phyloP scores from a whole-genome alignment of 2,888 invertebrate genomes.

The Chrysina gloriosa region DNA sequence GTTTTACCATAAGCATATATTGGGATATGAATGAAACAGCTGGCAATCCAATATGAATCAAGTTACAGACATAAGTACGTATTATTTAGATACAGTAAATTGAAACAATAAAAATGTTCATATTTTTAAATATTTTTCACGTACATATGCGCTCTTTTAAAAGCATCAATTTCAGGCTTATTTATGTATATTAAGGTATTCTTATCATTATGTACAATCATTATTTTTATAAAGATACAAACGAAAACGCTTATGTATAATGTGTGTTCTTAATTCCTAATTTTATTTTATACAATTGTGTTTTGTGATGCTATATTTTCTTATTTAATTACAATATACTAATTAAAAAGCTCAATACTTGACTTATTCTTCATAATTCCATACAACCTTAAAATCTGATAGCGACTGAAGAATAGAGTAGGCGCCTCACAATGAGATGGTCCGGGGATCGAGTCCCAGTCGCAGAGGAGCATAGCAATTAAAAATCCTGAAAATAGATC shows the following conservation, averaged over 20 bases:
- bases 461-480: too few relatives aligned
- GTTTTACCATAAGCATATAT: constrained; percentile 95
- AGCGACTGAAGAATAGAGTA: too few relatives aligned
- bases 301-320: constrained; percentile 35
- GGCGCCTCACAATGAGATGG: too few relatives aligned
- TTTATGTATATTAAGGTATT: constrained; percentile 12
- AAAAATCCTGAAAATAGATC: too few relatives aligned
- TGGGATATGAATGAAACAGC: constrained; percentile 78
- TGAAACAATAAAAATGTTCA: not conserved
- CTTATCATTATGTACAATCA: not conserved
- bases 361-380: not conserved
- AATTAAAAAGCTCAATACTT: not conserved
- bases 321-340: constrained; percentile 31
- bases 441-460: too few relatives aligned
- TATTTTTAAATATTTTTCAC: not conserved
- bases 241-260: constrained; percentile 17
- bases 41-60: not conserved
- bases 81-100: too few relatives aligned
- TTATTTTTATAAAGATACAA: constrained; percentile 27
- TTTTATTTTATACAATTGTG: constrained; percentile 30
- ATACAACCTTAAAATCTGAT: too few relatives aligned
- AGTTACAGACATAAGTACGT: not conserved
- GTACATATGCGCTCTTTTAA: not conserved
- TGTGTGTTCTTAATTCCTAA: constrained; percentile 18
- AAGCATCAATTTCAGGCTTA: constrained; percentile 1